Evolutionary conservation across 2,888 invertebrate genomes (phyloP).

Genomic region (Trachelus tabidus): DNA sequence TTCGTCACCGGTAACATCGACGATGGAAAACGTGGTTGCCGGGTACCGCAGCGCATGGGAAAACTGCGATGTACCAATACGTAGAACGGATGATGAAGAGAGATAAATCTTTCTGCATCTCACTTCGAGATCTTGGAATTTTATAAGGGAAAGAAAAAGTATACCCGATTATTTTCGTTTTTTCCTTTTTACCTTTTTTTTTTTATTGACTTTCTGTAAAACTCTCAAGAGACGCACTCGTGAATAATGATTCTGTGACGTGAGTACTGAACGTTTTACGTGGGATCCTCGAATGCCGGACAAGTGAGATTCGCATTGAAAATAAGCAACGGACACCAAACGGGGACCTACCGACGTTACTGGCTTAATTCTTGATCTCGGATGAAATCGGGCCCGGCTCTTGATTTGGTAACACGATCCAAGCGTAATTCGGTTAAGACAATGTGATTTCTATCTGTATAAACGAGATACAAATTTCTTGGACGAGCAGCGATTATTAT

Average conservation of each 20-base stretch:
- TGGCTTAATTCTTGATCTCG: too few relatives aligned
- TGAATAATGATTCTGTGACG: too few relatives aligned
- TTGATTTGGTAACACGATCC: neutral
- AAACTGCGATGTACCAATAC: neutral
- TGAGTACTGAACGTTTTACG: too few relatives aligned
- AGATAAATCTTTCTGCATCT: slow-evolving; percentile 3
- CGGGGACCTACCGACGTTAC: too few relatives aligned
- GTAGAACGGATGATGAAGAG: neutral
- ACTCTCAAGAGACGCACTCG: too few relatives aligned
- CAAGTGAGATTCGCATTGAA: too few relatives aligned
- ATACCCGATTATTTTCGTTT: too few relatives aligned
- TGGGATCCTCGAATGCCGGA: too few relatives aligned
- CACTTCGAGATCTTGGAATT: neutral
- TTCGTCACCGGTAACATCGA: slow-evolving; percentile 1
- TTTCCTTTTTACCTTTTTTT: too few relatives aligned
- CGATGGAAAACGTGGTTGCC: neutral
- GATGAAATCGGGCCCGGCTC: neutral
- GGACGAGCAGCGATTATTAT: slow-evolving; percentile 35
- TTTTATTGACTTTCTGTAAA: too few relatives aligned
- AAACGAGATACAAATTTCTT: slow-evolving; percentile 22
- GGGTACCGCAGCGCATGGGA: slow-evolving; percentile 3
- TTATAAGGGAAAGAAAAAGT: too few relatives aligned
- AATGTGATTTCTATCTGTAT: neutral
- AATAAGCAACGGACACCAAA: too few relatives aligned
- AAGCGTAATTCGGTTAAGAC: slow-evolving; percentile 2